These are phyloP conservation scores for Paramormyrops hopkinsi DNA, from an alignment of 2,797 vertebrate genomes.

Conservation along the genomic window DNA sequence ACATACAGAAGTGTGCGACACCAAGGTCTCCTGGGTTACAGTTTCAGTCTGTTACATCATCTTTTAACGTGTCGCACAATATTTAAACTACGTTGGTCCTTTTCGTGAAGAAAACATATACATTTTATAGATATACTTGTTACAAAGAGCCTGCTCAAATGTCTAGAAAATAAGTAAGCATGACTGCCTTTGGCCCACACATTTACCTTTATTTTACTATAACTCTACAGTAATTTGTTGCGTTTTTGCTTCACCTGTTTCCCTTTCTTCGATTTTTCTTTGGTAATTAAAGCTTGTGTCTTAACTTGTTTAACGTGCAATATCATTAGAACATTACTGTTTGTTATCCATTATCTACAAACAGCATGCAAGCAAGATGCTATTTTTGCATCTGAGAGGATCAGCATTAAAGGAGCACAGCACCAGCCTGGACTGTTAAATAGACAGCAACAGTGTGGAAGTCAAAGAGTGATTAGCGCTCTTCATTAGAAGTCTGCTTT, in stretches of 20 bases:
- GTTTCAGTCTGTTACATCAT: not conserved
- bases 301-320: not conserved
- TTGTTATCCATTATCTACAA: not conserved
- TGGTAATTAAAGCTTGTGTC: not conserved
- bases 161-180: slow-evolving; percentile 8
- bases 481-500: not conserved
- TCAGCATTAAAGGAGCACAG: not conserved
- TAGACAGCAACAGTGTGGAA: not conserved
- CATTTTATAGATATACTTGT: slow-evolving; percentile 6
- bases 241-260: not conserved
- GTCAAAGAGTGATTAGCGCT: not conserved
- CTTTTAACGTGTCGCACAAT: not conserved
- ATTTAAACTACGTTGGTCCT: not conserved
- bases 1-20: not conserved
- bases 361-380: not conserved
- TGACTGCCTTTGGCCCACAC: not conserved
- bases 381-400: not conserved
- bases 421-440: not conserved
- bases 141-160: slow-evolving; percentile 11
- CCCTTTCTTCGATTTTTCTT: not conserved
- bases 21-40: not conserved
- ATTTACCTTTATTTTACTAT: not conserved
- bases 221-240: not conserved
- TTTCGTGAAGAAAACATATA: not conserved
- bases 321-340: not conserved